Conservation (phyloP, 2,888 invertebrate species). For the Athalia cordata region DNA sequence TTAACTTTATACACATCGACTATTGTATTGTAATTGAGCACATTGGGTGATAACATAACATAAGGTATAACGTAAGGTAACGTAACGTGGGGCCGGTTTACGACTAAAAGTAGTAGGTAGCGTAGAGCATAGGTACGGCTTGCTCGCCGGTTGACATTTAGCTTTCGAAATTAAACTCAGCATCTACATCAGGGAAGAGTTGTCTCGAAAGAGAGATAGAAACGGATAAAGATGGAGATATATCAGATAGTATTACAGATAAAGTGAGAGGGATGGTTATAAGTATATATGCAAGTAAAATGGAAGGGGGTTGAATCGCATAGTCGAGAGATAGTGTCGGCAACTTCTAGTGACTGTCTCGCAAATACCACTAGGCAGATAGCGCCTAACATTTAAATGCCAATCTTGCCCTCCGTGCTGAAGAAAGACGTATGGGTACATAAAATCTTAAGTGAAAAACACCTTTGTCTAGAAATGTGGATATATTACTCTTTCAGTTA, state of each 20-base stretch:
- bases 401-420: conserved; percentile 59
- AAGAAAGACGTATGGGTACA: conserved; percentile 46
- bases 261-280: conserved; percentile 24
- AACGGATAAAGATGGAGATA: neutral
- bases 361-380: conserved; percentile 67
- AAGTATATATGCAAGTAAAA: conserved; percentile 27
- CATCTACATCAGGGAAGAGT: conserved; percentile 49
- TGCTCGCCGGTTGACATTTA: conserved; percentile 67
- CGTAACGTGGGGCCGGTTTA: conserved; percentile 38
- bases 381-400: conserved; percentile 71
- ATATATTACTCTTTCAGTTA: conserved; percentile 1
- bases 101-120: neutral
- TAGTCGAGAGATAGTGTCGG: conserved; percentile 45
- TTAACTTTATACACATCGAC: conserved; percentile 1
- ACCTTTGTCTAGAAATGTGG: conserved; percentile 20
- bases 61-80: conserved; percentile 12
- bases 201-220: conserved; percentile 29
- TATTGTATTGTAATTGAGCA: conserved; percentile 38
- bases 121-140: neutral
- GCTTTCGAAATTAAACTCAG: conserved; percentile 65
- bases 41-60: too few species aligned
- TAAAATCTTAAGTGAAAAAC: conserved; percentile 30
- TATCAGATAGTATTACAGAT: neutral
- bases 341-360: conserved; percentile 46
- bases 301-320: conserved; percentile 47